Base-by-base conservation (phyloP, 2,888 invertebrate genomes). In the Pyralis farinalis region DNA sequence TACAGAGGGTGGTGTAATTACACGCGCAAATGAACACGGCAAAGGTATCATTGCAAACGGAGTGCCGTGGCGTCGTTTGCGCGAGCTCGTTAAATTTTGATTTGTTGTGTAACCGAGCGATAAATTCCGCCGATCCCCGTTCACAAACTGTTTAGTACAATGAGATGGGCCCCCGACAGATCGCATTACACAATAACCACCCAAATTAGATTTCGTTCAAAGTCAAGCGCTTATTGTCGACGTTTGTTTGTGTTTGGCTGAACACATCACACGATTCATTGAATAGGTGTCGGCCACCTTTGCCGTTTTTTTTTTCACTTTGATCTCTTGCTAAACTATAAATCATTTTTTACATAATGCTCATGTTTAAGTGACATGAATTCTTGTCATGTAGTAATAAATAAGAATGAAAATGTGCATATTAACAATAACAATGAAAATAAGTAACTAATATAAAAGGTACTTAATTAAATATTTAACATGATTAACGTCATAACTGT, bases 181-280 rank as follows among this genome's bases (percentile, higher is more conserved):
- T 84, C 83, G 63, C 74, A 75, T 86, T 84, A 83, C 85, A 88
- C 86, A 87, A 87, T 86, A 84, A 86, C 82, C 76, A 67, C 76
- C 82, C 83, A 87, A 87, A 87, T 88, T 87, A 87, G 86, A 88
- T 88, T 87, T 83, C 78, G 79, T 76, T 80, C 74, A 81, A 83
- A 88, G 88, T 88, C 86, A 86, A 85, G 77, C 84, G 75, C 74
- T 82, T 70, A 81, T 83, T 84, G 85, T 85, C 71, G 71, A 73
- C 58, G 70, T 73, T 59, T 80, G 77, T 83, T 86, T 84, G 84
- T 83, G 81, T 78, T 77, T 66, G 65, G 68, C 62, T 67, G 78
- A 77, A 78, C 74, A 72, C 68, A 83, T 86, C 75, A 77, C 61
- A 74, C 80, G 78, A 73, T 56, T 71, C 73, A 74, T 71, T 83